phyloP scores from a whole-genome alignment of 2,113 vertebrate species.

The Tautogolabrus adspersus region DNA sequence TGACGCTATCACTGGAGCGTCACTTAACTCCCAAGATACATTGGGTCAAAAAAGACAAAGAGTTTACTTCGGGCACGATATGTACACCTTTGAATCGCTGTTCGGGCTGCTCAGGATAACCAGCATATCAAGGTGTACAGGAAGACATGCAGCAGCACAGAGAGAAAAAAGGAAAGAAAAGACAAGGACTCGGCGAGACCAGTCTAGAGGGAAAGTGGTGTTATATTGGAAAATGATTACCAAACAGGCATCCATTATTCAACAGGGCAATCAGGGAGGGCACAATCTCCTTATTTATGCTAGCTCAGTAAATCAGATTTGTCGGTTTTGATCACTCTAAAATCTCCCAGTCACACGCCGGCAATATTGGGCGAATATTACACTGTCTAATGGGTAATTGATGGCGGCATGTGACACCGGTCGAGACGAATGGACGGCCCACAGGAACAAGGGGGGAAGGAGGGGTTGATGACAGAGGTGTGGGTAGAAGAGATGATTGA shows the following conservation, averaged over 20 bases:
- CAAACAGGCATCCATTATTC: conserved; percentile 86
- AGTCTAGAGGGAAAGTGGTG: conserved; percentile 52
- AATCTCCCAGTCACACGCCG: conserved; percentile 78
- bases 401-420: conserved; percentile 79
- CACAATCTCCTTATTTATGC: conserved; percentile 82
- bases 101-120: conserved; percentile 27
- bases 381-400: conserved; percentile 84
- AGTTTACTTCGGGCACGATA: neutral
- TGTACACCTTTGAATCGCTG: neutral
- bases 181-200: conserved; percentile 34
- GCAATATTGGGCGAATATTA: conserved; percentile 84
- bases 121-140: conserved; percentile 16
- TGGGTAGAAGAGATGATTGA: conserved; percentile 22
- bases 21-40: conserved; percentile 16
- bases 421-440: conserved; percentile 69
- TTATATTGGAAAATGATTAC: conserved; percentile 85
- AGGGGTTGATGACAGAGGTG: neutral
- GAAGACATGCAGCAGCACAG: neutral
- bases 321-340: conserved; percentile 85
- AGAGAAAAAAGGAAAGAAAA: conserved; percentile 4
- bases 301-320: conserved; percentile 85
- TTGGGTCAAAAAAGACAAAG: conserved; percentile 30
- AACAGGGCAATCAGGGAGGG: conserved; percentile 82
- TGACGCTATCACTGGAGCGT: conserved; percentile 19
- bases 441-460: conserved; percentile 24